Evolutionary conservation across 2,888 invertebrate species (phyloP).

Genomic region (Unio delphinus): DNA sequence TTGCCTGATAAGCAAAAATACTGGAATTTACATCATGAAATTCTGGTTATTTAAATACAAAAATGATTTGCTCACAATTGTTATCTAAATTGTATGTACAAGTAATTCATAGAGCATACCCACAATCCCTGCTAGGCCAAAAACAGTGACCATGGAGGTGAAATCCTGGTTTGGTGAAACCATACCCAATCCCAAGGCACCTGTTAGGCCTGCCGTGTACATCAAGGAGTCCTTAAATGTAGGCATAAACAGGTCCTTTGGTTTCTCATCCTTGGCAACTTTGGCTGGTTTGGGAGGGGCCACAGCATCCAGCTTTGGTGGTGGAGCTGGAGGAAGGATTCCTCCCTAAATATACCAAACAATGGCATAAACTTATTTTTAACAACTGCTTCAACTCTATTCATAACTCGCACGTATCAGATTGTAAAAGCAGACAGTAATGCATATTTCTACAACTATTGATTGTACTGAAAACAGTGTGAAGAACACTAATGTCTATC

Average conservation of each 20-base stretch:
- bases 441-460: too few relatives aligned
- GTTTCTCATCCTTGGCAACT: slow-evolving; percentile 58
- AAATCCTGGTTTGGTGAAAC: slow-evolving; percentile 88
- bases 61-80: too few relatives aligned
- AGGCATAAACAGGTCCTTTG: slow-evolving; percentile 80
- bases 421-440: too few relatives aligned
- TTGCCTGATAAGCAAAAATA: too few relatives aligned
- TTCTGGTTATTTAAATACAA: too few relatives aligned
- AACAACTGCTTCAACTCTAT: too few relatives aligned
- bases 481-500: too few relatives aligned
- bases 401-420: too few relatives aligned
- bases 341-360: slow-evolving; percentile 73
- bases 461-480: too few relatives aligned
- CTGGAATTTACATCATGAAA: too few relatives aligned
- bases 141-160: slow-evolving; percentile 88
- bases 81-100: too few relatives aligned
- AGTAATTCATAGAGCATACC: slow-evolving; percentile 58
- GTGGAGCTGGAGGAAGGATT: slow-evolving; percentile 77
- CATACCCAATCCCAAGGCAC: slow-evolving; percentile 78
- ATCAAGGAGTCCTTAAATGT: slow-evolving; percentile 72
- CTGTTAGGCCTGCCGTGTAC: slow-evolving; percentile 65
- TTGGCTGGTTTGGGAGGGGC: slow-evolving; percentile 57
- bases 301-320: slow-evolving; percentile 74
- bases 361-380: neutral
- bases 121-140: slow-evolving; percentile 86